A percentile compares a stretch with the other conserved stretches of the same genome.
phyloP scores from a whole-genome alignment of 2,888 invertebrate species.

The Bellardia pandia region DNA sequence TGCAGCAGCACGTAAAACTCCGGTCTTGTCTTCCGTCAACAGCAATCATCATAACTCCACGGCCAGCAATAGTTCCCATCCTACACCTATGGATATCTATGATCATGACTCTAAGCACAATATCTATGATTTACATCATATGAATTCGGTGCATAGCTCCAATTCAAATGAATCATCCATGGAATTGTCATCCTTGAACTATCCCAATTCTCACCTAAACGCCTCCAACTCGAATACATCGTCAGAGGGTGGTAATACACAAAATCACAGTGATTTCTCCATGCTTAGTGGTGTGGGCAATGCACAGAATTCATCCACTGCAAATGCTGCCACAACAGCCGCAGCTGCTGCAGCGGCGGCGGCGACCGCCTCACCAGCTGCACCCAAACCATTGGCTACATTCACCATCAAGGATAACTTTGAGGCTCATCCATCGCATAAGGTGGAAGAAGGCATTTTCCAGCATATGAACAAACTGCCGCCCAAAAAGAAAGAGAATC shows the following conservation, averaged over 20 bases:
- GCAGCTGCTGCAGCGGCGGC: slow-evolving; percentile 31
- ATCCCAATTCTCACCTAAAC: slow-evolving; percentile 82
- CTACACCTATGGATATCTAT: slow-evolving; percentile 80
- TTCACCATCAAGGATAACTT: slow-evolving; percentile 83
- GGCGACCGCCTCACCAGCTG: slow-evolving; percentile 75
- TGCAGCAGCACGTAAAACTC: slow-evolving; percentile 77
- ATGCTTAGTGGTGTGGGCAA: slow-evolving; percentile 73
- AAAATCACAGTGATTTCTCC: slow-evolving; percentile 79
- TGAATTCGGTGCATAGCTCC: slow-evolving; percentile 78
- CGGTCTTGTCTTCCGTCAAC: slow-evolving; percentile 79
- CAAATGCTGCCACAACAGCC: slow-evolving; percentile 27
- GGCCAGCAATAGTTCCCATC: slow-evolving; percentile 79
- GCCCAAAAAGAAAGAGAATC: slow-evolving; percentile 83
- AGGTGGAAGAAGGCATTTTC: slow-evolving; percentile 84
- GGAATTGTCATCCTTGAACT: slow-evolving; percentile 80
- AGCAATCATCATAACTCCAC: slow-evolving; percentile 76
- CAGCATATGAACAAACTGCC: slow-evolving; percentile 84
- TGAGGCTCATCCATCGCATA: slow-evolving; percentile 83
- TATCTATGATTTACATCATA: slow-evolving; percentile 82
- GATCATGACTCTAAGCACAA: slow-evolving; percentile 84
- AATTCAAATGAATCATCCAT: slow-evolving; percentile 82
- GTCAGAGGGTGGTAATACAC: slow-evolving; percentile 80
- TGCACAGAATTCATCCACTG: slow-evolving; percentile 38
- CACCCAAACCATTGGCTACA: slow-evolving; percentile 81
- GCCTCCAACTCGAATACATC: slow-evolving; percentile 84